These are phyloP conservation scores for Lagenorhynchus albirostris DNA, from an alignment of 2,113 vertebrate genomes.

Conservation along the genomic window DNA sequence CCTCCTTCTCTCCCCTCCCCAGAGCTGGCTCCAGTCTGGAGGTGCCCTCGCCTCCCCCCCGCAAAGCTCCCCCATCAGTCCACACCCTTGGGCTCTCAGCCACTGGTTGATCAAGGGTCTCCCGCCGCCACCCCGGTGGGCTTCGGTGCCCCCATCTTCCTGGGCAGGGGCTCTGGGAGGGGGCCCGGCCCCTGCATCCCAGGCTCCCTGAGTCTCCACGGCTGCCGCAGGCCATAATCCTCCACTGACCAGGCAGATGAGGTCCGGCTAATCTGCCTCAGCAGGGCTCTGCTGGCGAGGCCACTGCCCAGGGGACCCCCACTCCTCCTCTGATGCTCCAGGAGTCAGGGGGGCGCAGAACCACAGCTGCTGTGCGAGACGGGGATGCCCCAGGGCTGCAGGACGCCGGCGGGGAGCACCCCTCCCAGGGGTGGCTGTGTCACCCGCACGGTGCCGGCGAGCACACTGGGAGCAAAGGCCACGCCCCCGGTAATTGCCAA, in stretches of 20 bases:
- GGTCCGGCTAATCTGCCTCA: not conserved
- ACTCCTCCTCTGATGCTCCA: not conserved
- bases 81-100: not conserved
- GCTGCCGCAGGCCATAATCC: not conserved
- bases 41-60: not conserved
- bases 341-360: too few species aligned
- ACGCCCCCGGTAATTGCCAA: too few species aligned
- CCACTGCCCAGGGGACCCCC: not conserved
- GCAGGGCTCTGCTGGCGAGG: not conserved
- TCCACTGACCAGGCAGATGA: not conserved
- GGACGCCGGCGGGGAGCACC: not conserved
- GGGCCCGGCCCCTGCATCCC: not conserved
- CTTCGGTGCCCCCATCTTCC: not conserved
- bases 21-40: not conserved
- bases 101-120: not conserved
- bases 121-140: not conserved
- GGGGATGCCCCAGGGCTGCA: rapidly evolving
- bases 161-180: not conserved
- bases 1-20: not conserved
- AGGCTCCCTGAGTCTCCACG: not conserved
- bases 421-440: not conserved
- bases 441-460: rapidly evolving
- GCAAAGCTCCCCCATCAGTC: not conserved
- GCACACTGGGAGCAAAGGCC: too few species aligned
- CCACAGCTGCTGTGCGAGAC: not conserved